phyloP scores from a whole-genome alignment of 1,140 invertebrate species.

The Triops longicaudatus region DNA sequence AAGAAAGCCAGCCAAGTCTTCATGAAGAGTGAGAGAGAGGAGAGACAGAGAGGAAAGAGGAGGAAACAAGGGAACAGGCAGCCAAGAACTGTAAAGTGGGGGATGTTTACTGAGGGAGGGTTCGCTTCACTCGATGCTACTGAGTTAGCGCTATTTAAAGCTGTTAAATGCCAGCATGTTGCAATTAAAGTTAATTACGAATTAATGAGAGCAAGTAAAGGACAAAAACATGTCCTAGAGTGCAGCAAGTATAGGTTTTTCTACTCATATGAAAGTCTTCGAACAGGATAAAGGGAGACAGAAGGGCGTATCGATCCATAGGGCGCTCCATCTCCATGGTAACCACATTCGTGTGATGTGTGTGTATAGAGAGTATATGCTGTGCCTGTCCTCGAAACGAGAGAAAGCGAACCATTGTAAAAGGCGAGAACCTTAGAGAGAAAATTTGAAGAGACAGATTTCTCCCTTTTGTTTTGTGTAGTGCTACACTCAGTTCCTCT shows the following conservation, averaged over 20 bases:
- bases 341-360: neutral
- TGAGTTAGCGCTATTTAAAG: too few relatives aligned
- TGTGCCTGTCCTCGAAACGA: neutral
- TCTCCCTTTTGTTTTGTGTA: neutral
- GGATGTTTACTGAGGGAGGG: too few relatives aligned
- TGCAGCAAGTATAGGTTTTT: neutral
- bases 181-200: too few relatives aligned
- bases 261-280: neutral
- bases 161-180: too few relatives aligned
- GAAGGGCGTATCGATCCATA: constrained; percentile 6
- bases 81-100: neutral
- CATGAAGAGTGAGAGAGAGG: neutral
- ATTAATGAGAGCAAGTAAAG: too few relatives aligned
- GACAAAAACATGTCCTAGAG: neutral
- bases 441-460: neutral
- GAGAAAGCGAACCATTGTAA: neutral
- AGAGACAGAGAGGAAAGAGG: neutral
- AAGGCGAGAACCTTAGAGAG: neutral
- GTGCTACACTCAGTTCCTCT: too few relatives aligned
- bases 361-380: neutral
- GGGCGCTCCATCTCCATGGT: neutral
- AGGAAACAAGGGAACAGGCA: neutral
- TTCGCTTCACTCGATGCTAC: too few relatives aligned
- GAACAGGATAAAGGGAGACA: neutral
- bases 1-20: constrained; percentile 14